phyloP scores from a whole-genome alignment of 2,113 vertebrate genomes.

The Cyprinus carpio region DNA sequence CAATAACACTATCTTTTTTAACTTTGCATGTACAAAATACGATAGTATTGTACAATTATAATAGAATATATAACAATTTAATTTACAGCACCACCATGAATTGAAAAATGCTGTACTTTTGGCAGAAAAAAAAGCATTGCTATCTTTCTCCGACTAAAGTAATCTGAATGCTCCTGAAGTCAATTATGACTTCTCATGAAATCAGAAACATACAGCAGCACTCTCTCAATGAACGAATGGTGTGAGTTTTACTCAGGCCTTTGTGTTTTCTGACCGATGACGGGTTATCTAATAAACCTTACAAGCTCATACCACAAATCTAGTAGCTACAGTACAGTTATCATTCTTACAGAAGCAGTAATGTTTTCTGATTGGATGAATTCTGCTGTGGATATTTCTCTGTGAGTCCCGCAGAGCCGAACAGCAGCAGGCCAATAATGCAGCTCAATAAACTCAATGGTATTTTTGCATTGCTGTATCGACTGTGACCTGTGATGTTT shows the following conservation, averaged over 20 bases:
- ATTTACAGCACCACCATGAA: not conserved
- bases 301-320: not conserved
- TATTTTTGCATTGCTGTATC: constrained; percentile 6
- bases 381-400: constrained; percentile 3
- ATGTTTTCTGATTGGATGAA: constrained; percentile 42
- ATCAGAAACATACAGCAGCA: not conserved
- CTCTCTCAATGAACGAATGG: not conserved
- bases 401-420: not conserved
- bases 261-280: not conserved
- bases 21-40: not conserved
- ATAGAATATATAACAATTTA: not conserved
- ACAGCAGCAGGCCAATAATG: constrained; percentile 23
- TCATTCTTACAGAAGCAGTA: not conserved
- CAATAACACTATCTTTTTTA: not conserved
- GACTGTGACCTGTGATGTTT: constrained; percentile 36
- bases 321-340: not conserved
- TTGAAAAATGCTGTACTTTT: not conserved
- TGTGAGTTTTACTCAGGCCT: not conserved
- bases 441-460: constrained; percentile 39
- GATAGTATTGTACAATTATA: not conserved
- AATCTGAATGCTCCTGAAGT: too few species aligned
- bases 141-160: not conserved
- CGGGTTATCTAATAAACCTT: not conserved
- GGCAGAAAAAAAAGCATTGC: not conserved
- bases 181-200: too few species aligned